These are phyloP conservation scores for Oscheius sp. DNA, from an alignment of 2,888 invertebrate species.

Conservation along the genomic window DNA sequence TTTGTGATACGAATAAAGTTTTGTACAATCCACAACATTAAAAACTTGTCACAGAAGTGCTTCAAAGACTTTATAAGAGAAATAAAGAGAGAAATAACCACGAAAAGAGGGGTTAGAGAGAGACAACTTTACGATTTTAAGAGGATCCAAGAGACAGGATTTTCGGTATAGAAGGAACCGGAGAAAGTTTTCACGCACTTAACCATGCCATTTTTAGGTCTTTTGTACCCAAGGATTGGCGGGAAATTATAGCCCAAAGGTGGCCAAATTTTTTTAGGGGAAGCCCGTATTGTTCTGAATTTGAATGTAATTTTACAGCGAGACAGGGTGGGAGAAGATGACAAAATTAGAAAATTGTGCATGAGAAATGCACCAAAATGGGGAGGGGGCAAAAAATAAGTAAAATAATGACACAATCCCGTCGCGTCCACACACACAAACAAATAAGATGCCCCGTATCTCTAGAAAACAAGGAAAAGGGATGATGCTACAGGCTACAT, in stretches of 20 bases:
- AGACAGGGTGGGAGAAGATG: not conserved
- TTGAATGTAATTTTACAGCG: too few relatives aligned
- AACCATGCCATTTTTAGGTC: too few relatives aligned
- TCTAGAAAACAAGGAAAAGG: not conserved
- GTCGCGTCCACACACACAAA: not conserved
- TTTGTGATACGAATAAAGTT: not conserved
- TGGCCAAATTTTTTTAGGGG: too few relatives aligned
- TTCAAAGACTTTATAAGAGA: not conserved
- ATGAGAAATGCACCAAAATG: not conserved
- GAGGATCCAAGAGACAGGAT: too few relatives aligned
- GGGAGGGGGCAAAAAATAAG: conserved; percentile 10
- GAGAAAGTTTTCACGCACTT: too few relatives aligned
- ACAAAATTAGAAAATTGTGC: conserved; percentile 5
- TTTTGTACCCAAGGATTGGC: too few relatives aligned
- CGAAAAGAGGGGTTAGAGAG: not conserved
- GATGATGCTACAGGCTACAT: not conserved
- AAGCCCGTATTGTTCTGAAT: too few relatives aligned
- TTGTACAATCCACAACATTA: not conserved
- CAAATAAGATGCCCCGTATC: conserved; percentile 10
- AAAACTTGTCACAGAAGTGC: not conserved
- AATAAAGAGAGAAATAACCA: not conserved
- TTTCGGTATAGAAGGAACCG: too few relatives aligned
- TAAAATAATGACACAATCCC: conserved; percentile 24
- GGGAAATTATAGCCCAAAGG: too few relatives aligned
- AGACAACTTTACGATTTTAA: not conserved